phyloP scores from a whole-genome alignment of 2,113 vertebrate species.

The Crotalus tigris region DNA sequence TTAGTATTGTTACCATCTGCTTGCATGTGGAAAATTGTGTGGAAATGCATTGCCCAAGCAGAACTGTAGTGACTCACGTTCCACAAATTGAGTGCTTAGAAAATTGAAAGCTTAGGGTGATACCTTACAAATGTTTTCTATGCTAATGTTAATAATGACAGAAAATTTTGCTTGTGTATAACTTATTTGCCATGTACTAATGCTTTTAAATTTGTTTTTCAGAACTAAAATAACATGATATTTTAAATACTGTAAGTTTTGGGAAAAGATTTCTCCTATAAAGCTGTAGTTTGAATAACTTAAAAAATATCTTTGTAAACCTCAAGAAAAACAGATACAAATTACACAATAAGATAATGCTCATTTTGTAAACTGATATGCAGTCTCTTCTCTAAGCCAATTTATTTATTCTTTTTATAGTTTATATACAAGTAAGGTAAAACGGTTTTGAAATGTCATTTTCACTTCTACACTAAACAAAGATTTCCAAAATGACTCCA shows the following conservation, averaged over 20 bases:
- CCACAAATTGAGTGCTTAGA: not conserved
- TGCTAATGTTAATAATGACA: not conserved
- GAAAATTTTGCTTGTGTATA: not conserved
- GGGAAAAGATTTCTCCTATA: not conserved
- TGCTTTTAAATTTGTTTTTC: not conserved
- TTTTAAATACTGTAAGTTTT: not conserved
- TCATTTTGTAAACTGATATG: slow-evolving; percentile 34
- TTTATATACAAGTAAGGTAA: slow-evolving; percentile 50
- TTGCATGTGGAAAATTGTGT: not conserved
- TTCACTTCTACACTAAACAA: slow-evolving; percentile 47
- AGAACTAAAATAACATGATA: not conserved
- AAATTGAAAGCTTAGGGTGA: not conserved
- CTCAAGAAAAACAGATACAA: not conserved
- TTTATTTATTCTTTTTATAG: slow-evolving; percentile 56
- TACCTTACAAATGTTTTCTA: not conserved
- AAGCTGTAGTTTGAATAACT: not conserved
- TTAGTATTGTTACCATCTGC: not conserved
- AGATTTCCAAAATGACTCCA: slow-evolving; percentile 41
- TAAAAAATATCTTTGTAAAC: not conserved
- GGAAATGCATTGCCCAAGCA: not conserved
- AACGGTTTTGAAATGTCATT: slow-evolving; percentile 61
- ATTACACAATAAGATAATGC: not conserved
- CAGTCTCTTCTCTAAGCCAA: slow-evolving; percentile 24
- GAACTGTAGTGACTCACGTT: not conserved
- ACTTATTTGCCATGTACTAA: not conserved